These are phyloP conservation scores for Epistrophe eligans DNA, from an alignment of 2,888 invertebrate genomes.

Conservation along the genomic window DNA sequence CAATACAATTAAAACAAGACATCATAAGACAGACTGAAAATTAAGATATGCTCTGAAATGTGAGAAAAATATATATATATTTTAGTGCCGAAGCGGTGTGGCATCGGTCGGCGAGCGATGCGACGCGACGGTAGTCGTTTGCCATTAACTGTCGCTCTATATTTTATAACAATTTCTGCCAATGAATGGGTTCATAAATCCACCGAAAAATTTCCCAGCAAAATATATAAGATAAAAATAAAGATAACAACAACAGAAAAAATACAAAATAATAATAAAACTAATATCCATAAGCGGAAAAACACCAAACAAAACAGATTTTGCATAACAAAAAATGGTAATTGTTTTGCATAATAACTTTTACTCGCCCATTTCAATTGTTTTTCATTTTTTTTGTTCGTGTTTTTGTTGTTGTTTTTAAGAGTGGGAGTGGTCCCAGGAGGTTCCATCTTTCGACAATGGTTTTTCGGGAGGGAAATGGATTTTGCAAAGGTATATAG, in stretches of 20 bases:
- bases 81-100: neutral
- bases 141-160: constrained; percentile 19
- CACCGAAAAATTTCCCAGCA: constrained; percentile 45
- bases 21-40: constrained; percentile 39
- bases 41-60: constrained; percentile 30
- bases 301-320: constrained; percentile 55
- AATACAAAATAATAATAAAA: constrained; percentile 59
- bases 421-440: constrained; percentile 22
- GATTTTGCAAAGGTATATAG: neutral
- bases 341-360: constrained; percentile 76
- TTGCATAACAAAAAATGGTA: constrained; percentile 75
- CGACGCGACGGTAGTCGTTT: neutral
- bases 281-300: constrained; percentile 74
- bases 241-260: constrained; percentile 13
- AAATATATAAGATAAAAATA: neutral
- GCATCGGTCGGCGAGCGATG: no score
- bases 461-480: constrained; percentile 30
- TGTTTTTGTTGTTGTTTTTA: neutral
- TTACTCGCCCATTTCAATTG: constrained; percentile 63
- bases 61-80: constrained; percentile 29
- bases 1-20: constrained; percentile 20
- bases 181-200: constrained; percentile 66
- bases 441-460: constrained; percentile 30
- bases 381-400: neutral
- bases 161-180: constrained; percentile 5